Evolutionary conservation across 23 tunicate species (phyloP).

Genomic region (Ascidia mentula): DNA sequence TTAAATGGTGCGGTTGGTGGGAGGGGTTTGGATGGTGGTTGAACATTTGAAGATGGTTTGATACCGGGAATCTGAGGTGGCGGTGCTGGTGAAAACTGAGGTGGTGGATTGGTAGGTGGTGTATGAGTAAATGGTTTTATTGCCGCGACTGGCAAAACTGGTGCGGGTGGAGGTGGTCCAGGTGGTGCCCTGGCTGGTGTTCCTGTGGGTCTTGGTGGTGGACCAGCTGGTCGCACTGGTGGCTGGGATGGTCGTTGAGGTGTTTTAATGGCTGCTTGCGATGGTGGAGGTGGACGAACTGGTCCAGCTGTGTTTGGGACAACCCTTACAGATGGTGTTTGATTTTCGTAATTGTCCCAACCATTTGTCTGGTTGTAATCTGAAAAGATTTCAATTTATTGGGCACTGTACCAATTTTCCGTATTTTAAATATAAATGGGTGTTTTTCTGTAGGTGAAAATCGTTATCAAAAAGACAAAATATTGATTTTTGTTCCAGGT

Average conservation of each 20-base stretch:
- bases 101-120: neutral
- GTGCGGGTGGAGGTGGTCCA: neutral
- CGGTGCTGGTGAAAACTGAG: neutral
- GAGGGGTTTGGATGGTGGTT: neutral
- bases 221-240: neutral
- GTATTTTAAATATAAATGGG: too few relatives aligned
- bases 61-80: too few relatives aligned
- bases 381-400: neutral
- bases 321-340: neutral
- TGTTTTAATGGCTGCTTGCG: neutral
- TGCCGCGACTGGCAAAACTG: neutral
- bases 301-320: neutral
- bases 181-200: constrained; percentile 1
- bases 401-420: too few relatives aligned
- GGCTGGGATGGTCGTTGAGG: neutral
- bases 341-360: neutral
- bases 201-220: neutral
- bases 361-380: neutral
- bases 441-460: too few relatives aligned
- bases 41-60: neutral
- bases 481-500: neutral
- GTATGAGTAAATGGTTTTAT: neutral
- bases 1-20: neutral
- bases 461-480: too few relatives aligned
- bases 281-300: neutral